A percentile compares a stretch with the other conserved stretches of the same genome.
Conservation (phyloP, 2,113 vertebrate species). For the Vireo altiloquus region DNA sequence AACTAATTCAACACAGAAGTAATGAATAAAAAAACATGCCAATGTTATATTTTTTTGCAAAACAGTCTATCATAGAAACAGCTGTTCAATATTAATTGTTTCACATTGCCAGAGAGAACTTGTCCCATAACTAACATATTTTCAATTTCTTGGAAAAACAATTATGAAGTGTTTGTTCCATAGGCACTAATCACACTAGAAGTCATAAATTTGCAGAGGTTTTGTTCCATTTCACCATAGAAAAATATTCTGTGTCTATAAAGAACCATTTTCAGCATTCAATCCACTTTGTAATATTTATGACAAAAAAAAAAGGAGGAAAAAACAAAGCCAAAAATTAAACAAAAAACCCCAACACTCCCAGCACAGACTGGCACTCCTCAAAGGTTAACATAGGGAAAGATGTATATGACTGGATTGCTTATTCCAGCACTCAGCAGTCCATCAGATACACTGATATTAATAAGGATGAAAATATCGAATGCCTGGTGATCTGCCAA, state of each 20-base stretch:
- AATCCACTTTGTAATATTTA: background rate
- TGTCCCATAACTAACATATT: conserved; percentile 14
- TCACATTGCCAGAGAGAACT: background rate
- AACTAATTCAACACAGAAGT: background rate
- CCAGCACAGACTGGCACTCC: background rate
- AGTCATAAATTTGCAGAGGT: background rate
- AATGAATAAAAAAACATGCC: background rate
- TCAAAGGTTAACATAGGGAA: background rate
- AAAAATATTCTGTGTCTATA: background rate
- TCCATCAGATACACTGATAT: background rate
- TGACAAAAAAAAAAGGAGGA: fast-evolving
- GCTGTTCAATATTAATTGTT: conserved; percentile 3
- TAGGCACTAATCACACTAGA: background rate
- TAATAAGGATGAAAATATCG: background rate
- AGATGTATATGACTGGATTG: background rate
- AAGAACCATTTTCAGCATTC: background rate
- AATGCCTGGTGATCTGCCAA: background rate
- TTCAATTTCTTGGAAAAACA: conserved; percentile 44
- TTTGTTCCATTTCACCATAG: background rate
- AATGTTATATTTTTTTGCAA: background rate
- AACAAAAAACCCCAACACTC: background rate
- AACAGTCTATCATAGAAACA: background rate
- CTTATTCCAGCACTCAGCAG: background rate
- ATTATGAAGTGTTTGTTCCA: conserved; percentile 5
- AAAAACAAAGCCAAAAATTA: background rate